These are phyloP conservation scores for Ectemnius lituratus DNA, from an alignment of 2,888 invertebrate genomes.

Conservation along the genomic window DNA sequence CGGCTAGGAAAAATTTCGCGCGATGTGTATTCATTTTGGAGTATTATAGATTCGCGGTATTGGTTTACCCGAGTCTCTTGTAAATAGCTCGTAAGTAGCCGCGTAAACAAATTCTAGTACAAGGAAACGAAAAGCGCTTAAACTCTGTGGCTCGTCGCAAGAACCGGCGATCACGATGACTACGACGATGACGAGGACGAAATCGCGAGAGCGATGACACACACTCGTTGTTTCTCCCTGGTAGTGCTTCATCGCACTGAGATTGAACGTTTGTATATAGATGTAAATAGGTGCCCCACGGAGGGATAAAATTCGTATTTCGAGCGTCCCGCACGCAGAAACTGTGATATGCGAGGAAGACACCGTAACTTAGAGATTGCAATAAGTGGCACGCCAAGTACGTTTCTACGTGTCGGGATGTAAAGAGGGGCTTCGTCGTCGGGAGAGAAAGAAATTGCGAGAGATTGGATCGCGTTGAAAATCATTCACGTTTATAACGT, in stretches of 20 bases:
- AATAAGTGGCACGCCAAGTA: background rate
- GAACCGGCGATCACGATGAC: slow-evolving; percentile 12
- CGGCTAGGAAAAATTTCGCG: background rate
- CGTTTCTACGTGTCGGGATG: background rate
- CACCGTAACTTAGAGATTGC: background rate
- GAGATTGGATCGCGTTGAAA: background rate
- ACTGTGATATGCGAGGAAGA: background rate
- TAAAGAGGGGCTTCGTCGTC: background rate
- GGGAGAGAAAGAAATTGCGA: background rate
- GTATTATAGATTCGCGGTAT: background rate
- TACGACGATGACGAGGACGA: slow-evolving; percentile 5
- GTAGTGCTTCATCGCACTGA: background rate
- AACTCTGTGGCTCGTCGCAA: no score
- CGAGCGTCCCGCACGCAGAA: slow-evolving; percentile 10
- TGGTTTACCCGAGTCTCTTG: slow-evolving; percentile 20
- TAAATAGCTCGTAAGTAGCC: slow-evolving; percentile 40
- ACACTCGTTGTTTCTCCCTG: background rate
- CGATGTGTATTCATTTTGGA: background rate
- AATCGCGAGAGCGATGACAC: background rate
- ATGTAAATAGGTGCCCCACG: no score
- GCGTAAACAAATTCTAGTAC: slow-evolving; percentile 52
- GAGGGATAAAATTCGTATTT: background rate
- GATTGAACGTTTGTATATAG: background rate
- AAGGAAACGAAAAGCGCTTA: slow-evolving; percentile 59
- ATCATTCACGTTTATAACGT: background rate